Evolutionary conservation across 2,797 vertebrate species (phyloP).

Genomic region (Halcyon chelicuti): DNA sequence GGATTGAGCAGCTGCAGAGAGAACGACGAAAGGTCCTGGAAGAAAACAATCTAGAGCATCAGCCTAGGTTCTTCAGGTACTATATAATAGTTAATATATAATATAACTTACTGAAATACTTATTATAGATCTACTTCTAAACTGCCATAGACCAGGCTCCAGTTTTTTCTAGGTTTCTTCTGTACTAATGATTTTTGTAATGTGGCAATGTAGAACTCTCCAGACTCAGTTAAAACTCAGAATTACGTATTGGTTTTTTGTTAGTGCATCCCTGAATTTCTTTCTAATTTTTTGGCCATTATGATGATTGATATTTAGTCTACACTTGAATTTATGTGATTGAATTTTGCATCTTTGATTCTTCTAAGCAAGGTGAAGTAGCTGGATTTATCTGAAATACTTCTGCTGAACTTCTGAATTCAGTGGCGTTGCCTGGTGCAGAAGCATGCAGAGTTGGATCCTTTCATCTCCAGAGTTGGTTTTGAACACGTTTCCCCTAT

Average conservation of each 20-base stretch:
- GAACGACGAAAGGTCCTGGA: constrained; percentile 88
- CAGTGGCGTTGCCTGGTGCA: neutral
- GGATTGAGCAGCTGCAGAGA: constrained; percentile 94
- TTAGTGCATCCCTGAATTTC: neutral
- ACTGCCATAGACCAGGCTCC: neutral
- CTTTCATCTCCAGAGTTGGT: neutral
- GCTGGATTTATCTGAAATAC: neutral
- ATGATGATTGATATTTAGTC: neutral
- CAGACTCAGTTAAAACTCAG: neutral
- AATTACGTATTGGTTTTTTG: neutral
- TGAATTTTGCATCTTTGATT: neutral
- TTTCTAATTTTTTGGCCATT: neutral
- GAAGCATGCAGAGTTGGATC: neutral
- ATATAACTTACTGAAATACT: neutral
- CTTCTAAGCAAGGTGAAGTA: neutral
- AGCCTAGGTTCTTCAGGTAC: constrained; percentile 95
- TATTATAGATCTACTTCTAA: neutral
- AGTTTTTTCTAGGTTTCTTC: neutral
- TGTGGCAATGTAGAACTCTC: neutral
- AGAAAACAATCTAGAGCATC: constrained; percentile 87
- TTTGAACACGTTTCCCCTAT: neutral
- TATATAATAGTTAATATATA: neutral
- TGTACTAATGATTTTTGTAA: neutral
- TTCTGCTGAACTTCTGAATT: neutral
- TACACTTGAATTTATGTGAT: neutral